phyloP scores from a whole-genome alignment of 2,797 vertebrate genomes.

The Tamandua tetradactyla region DNA sequence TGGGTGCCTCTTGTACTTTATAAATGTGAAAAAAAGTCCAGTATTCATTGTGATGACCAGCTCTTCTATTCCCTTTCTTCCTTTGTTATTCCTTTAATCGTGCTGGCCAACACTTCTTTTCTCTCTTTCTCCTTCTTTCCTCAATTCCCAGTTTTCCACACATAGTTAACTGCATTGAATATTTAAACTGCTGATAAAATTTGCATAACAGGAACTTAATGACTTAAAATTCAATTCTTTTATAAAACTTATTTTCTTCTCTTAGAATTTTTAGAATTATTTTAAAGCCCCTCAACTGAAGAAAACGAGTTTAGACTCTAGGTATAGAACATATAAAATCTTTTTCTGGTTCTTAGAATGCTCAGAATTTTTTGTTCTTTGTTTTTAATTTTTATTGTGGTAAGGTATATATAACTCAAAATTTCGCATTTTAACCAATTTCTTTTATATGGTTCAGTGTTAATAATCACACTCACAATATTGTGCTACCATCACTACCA shows the following conservation, averaged over 20 bases:
- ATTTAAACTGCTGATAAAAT: neutral
- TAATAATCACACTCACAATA: too few relatives aligned
- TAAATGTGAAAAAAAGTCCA: neutral
- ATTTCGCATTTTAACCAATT: too few relatives aligned
- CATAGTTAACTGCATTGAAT: neutral
- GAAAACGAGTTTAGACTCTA: neutral
- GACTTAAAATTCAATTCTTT: slow-evolving; percentile 36
- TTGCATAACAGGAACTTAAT: slow-evolving; percentile 22
- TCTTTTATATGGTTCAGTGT: too few relatives aligned
- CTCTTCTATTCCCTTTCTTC: neutral
- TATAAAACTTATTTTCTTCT: slow-evolving; percentile 30
- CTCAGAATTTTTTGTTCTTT: neutral
- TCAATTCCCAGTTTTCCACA: neutral
- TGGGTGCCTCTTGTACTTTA: neutral
- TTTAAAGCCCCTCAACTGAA: neutral
- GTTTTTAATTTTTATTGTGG: too few relatives aligned
- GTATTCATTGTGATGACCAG: neutral
- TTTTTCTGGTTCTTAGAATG: neutral
- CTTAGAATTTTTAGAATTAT: slow-evolving; percentile 38
- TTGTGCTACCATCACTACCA: too few relatives aligned
- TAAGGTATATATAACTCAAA: too few relatives aligned
- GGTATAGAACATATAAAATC: slow-evolving; percentile 15
- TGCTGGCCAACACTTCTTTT: neutral
- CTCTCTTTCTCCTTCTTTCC: neutral
- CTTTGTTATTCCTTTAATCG: neutral